phyloP scores from a whole-genome alignment of 2,888 invertebrate species.

The Blomia tropicalis region DNA sequence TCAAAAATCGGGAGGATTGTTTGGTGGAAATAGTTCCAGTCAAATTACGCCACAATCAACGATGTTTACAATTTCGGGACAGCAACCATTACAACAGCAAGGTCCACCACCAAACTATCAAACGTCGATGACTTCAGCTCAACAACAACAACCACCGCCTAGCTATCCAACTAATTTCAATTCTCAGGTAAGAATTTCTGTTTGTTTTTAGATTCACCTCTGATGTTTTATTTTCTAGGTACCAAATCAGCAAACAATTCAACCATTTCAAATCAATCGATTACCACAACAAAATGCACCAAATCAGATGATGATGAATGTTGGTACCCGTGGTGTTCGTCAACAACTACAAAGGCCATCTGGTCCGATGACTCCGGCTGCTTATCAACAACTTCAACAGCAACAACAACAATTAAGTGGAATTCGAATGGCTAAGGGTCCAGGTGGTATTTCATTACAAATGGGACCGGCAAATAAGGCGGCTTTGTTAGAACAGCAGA shows the following conservation, averaged over 20 bases:
- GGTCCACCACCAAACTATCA: conserved; percentile 15
- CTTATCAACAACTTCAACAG: conserved; percentile 2
- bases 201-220: not conserved
- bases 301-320: not conserved
- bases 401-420: conserved; percentile 1
- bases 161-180: conserved; percentile 9
- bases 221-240: not conserved
- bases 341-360: not conserved
- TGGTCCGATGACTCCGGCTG: conserved; percentile 4
- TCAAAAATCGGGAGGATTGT: not conserved
- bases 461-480: conserved; percentile 7
- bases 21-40: not conserved
- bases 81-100: not conserved
- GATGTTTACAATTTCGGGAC: not conserved
- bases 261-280: not conserved
- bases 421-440: not conserved
- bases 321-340: not conserved
- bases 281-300: not conserved
- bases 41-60: conserved; percentile 2
- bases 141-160: conserved; percentile 12
- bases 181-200: not conserved
- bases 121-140: not conserved
- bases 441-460: conserved; percentile 16
- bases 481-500: conserved; percentile 29
- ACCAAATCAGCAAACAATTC: not conserved